Conservation (phyloP, 2,797 vertebrate genomes). For the Poeciliopsis paucimaculata region DNA sequence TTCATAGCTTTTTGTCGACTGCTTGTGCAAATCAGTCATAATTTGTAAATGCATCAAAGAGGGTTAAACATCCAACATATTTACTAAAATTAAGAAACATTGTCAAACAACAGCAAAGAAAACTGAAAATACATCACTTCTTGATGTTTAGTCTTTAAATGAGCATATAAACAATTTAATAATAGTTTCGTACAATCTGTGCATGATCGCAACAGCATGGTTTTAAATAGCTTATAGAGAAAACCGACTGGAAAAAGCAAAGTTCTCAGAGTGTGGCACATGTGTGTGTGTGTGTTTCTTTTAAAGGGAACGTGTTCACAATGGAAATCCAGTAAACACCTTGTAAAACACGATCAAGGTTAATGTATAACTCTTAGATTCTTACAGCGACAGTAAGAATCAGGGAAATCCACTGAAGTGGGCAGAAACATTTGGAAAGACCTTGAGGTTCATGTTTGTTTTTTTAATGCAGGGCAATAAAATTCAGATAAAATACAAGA, state of each 20-base stretch:
- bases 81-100: background rate
- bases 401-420: background rate
- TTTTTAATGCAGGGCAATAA: background rate
- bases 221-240: background rate
- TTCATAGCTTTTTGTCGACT: background rate
- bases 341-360: background rate
- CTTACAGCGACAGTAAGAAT: background rate
- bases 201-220: background rate
- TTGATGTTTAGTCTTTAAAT: background rate
- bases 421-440: background rate
- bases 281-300: background rate
- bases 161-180: background rate
- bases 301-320: background rate
- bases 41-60: background rate
- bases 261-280: slow-evolving; percentile 7
- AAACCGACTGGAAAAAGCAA: background rate
- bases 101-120: background rate
- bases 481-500: background rate
- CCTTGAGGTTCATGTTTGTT: background rate
- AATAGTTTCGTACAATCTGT: background rate
- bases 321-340: background rate
- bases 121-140: background rate
- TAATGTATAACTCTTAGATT: background rate
- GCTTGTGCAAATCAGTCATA: too few species aligned
- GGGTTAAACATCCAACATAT: background rate